A percentile compares a stretch with the other conserved stretches of the same genome.
Evolutionary conservation across 2,113 vertebrate species (phyloP).

Genomic region (Jacana jacana): DNA sequence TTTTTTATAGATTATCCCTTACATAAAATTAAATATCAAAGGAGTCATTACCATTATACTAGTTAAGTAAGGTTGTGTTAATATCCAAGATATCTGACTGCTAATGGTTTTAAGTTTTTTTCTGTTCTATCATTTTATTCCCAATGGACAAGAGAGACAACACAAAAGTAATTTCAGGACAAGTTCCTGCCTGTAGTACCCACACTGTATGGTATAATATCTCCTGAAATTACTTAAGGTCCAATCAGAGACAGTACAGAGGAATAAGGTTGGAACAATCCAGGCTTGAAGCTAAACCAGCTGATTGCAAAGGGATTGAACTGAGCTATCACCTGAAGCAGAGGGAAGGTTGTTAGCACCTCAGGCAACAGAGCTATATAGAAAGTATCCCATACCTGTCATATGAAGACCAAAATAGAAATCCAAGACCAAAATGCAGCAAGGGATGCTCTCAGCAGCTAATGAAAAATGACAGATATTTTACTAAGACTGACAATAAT

Average conservation of each 20-base stretch:
- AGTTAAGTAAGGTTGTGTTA: not conserved
- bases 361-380: not conserved
- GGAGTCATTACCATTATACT: not conserved
- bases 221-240: not conserved
- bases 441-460: not conserved
- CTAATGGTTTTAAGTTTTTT: not conserved
- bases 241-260: not conserved
- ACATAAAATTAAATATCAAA: not conserved
- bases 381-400: fast-evolving
- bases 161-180: not conserved
- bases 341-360: not conserved
- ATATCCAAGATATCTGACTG: not conserved
- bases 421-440: not conserved
- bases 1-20: not conserved
- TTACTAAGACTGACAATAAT: not conserved
- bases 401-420: not conserved
- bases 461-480: not conserved
- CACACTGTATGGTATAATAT: not conserved
- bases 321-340: not conserved
- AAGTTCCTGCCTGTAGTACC: not conserved
- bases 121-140: not conserved
- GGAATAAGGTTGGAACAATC: not conserved
- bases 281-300: not conserved
- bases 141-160: not conserved
- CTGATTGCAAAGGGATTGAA: not conserved